Percentiles rank a stretch among this genome's conserved stretches.
These are phyloP conservation scores for Drosophila varians DNA, from an alignment of 1,140 invertebrate species.

Conservation along the genomic window DNA sequence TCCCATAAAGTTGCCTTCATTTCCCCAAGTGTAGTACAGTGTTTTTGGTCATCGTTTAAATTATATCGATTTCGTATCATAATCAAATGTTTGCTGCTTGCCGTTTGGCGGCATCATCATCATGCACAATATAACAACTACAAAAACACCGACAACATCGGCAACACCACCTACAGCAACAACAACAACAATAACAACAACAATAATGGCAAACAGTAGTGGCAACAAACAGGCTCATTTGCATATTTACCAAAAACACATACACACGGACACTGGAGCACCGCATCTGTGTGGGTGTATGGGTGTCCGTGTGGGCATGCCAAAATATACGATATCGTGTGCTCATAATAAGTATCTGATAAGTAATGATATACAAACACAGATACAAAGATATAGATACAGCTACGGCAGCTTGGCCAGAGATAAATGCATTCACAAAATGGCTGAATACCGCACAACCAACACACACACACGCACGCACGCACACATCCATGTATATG, in stretches of 20 bases:
- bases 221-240: constrained; percentile 81
- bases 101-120: constrained; percentile 66
- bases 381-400: constrained; percentile 49
- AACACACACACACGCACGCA: constrained; percentile 50
- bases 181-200: constrained; percentile 51
- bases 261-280: constrained; percentile 19
- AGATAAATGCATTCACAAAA: constrained; percentile 74
- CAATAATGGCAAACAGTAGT: constrained; percentile 79
- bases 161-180: constrained; percentile 73
- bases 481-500: constrained; percentile 21
- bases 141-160: constrained; percentile 65
- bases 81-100: constrained; percentile 81
- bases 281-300: background rate
- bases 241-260: constrained; percentile 79
- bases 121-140: constrained; percentile 73
- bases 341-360: constrained; percentile 82
- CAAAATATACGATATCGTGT: constrained; percentile 81
- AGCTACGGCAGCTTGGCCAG: constrained; percentile 8
- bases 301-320: constrained; percentile 46
- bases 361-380: constrained; percentile 82
- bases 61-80: constrained; percentile 82
- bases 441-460: constrained; percentile 68
- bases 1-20: background rate
- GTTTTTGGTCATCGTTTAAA: constrained; percentile 72
- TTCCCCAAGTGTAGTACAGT: background rate